Percentiles rank a stretch among this genome's conserved stretches.
Conservation (phyloP, 1,140 invertebrate genomes). For the Radopholus similis region DNA sequence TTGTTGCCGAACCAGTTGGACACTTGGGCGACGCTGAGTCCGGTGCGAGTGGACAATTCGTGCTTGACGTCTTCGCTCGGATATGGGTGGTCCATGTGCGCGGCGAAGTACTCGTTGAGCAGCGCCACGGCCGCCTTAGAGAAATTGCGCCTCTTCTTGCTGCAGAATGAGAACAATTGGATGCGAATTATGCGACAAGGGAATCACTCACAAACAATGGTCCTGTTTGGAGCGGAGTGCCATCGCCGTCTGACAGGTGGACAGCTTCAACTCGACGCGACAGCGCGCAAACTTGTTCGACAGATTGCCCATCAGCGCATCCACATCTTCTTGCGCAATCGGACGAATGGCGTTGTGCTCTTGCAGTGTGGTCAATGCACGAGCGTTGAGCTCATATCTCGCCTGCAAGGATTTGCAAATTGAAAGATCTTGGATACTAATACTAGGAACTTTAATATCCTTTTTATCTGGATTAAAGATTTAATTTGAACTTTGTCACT, state of each 20-base stretch:
- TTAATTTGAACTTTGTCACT: too few relatives aligned
- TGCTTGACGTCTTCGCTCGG: not conserved
- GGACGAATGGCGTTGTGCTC: not conserved
- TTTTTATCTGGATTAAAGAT: too few relatives aligned
- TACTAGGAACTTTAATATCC: too few relatives aligned
- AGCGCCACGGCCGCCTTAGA: not conserved
- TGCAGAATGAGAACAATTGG: not conserved
- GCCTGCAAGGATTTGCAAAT: too few relatives aligned
- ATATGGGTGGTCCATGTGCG: not conserved
- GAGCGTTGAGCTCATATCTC: too few relatives aligned
- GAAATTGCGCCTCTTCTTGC: conserved; percentile 10
- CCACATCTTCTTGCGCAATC: not conserved
- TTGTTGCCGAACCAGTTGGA: conserved; percentile 17
- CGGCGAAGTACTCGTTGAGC: not conserved
- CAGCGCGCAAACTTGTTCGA: not conserved
- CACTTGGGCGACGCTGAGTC: conserved; percentile 8
- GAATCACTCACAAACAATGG: not conserved
- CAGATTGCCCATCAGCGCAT: not conserved
- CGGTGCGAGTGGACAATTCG: not conserved
- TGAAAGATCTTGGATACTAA: too few relatives aligned
- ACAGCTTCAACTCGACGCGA: not conserved
- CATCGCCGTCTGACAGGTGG: not conserved
- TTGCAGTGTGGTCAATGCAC: too few relatives aligned
- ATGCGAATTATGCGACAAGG: not conserved
- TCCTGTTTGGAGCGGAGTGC: not conserved